Base-by-base conservation (phyloP, 2,888 invertebrate species). In the Melieria picta region DNA sequence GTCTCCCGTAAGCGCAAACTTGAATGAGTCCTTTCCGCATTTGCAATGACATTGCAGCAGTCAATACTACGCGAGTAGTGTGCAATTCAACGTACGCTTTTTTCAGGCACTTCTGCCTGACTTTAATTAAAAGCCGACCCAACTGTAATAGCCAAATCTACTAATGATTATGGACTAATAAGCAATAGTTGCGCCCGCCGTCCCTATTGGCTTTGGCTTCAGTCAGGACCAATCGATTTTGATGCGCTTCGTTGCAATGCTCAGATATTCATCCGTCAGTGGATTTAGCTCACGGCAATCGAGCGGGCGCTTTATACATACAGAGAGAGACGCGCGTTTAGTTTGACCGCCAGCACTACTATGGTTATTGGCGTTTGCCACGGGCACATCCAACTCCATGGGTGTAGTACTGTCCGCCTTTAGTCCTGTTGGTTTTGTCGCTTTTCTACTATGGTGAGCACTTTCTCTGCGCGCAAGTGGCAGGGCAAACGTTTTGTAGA, bases 401-500 rank as follows among this genome's bases (percentile, higher is more conserved):
- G 60, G 13, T 9, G 11, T 13, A 45, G 43, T 30, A 13, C n/a
- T 5, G 13, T 43, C 11, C 6, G 4, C 6, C n/a, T 7, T 6
- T 3, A 10, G 42, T 11, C 1, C 7, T 6, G 5, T 46, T 11
- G 46, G 11, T 43, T 13, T 62, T n/a, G 7, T 52, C 13, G 11
- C 45, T 60, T 52, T 50, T n/a, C 30, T 30, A 4, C 30, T 43
- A 4, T 3, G 43, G 45, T 61, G 61, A 67, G 45, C 13, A 43
- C 7, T 55, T 56, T 72, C 72, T 55, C 81, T 73, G 52, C 65
- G 71, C 6, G 77, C 77, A 13, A 81, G 65, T 3, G 83, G 83
- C n/a, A 81, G 68, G 6, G 78, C 80, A 75, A 81, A 83, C 7
- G 79, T 79, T 66, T 78, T 79, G 69, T 79, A 83, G 58, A 84